These are phyloP conservation scores for Typhlichthys eigenmanni DNA, from an alignment of 2,797 vertebrate species.

Conservation along the genomic window DNA sequence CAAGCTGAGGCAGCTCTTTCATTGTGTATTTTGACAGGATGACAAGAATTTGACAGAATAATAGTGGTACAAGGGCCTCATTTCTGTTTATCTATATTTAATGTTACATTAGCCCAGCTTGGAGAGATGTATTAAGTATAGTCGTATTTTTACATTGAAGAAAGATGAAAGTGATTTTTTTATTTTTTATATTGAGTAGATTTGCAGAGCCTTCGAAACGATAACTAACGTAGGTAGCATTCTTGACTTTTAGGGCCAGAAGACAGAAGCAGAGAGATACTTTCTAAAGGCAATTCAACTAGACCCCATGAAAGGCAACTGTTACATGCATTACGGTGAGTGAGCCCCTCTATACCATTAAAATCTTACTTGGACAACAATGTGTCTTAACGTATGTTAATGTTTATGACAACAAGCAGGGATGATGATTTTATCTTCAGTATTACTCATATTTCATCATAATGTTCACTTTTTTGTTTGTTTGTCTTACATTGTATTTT, in stretches of 20 bases:
- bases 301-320: constrained; percentile 96
- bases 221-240: constrained; percentile 49
- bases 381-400: too few relatives aligned
- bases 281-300: constrained; percentile 96
- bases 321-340: constrained; percentile 99
- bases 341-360: constrained; percentile 11
- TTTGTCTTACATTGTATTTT: neutral
- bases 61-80: constrained; percentile 42
- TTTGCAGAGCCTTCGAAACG: constrained; percentile 47
- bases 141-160: constrained; percentile 48
- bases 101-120: constrained; percentile 53
- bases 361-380: too few relatives aligned
- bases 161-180: constrained; percentile 24
- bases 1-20: constrained; percentile 43
- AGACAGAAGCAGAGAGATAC: constrained; percentile 93
- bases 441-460: constrained; percentile 44
- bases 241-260: constrained; percentile 85
- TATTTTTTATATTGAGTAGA: constrained; percentile 36
- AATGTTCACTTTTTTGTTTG: constrained; percentile 49
- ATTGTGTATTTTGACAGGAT: constrained; percentile 42
- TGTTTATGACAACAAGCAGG: constrained; percentile 1
- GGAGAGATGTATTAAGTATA: constrained; percentile 38
- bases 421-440: neutral
- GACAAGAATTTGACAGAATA: constrained; percentile 54
- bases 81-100: constrained; percentile 63